A percentile compares a stretch with the other conserved stretches of the same genome.
phyloP scores from a whole-genome alignment of 2,113 vertebrate species.

The Enhydra lutris region DNA sequence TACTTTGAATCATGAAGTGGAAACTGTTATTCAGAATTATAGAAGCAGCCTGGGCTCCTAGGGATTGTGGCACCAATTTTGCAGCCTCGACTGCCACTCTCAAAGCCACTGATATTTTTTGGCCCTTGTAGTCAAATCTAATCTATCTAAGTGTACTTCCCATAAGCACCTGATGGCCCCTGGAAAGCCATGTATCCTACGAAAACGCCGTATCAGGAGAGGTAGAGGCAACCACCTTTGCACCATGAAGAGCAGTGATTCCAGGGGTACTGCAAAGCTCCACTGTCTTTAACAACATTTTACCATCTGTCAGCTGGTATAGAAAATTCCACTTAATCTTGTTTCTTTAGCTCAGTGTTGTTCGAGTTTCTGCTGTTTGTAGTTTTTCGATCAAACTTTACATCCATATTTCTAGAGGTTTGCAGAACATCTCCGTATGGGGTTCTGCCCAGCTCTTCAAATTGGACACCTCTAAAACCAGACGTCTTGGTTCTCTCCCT shows the following conservation, averaged over 20 bases:
- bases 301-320: not conserved
- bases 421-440: not conserved
- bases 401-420: not conserved
- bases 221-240: not conserved
- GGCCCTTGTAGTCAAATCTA: not conserved
- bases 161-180: not conserved
- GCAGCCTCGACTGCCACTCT: not conserved
- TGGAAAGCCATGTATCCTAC: not conserved
- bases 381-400: not conserved
- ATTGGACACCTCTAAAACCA: not conserved
- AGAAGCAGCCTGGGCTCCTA: not conserved
- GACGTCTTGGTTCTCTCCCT: not conserved
- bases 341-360: not conserved
- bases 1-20: not conserved
- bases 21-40: not conserved
- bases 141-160: not conserved
- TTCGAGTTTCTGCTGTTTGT: not conserved
- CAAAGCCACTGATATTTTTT: not conserved
- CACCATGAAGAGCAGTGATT: not conserved
- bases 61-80: not conserved
- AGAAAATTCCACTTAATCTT: not conserved
- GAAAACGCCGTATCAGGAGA: not conserved
- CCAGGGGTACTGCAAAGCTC: fast-evolving
- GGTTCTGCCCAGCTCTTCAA: not conserved
- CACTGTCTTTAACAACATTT: not conserved